Base-by-base conservation (phyloP, 1,140 invertebrate genomes). In the Arctopsyche grandis region DNA sequence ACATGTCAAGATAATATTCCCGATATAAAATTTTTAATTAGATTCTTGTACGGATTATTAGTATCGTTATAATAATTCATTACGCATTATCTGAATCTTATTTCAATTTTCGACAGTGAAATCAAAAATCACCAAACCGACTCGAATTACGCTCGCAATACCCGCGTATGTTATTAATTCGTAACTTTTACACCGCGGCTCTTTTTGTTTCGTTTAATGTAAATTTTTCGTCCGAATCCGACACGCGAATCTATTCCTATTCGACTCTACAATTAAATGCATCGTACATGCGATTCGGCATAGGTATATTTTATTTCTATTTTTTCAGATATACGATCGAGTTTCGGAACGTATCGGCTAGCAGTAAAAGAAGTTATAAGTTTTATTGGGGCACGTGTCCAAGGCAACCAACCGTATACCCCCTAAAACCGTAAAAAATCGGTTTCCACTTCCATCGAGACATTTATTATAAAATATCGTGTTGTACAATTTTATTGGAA, bases 391-490 rank as follows among this genome's bases (percentile, higher is more conserved):
- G 69, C 77, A 78, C 52, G 77, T 73, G 77, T 43, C 75, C 60
- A 66, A 71, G 69, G 77, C 69, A 78, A 78, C 58, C 29, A 38
- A 38, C 38, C 60, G 43, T 60, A 38, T 38, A 78, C 66, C n/a
- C 69, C 43, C 60, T 21, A 66, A 66, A 66, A 76, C 69, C 48
- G 48, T 71, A 78, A 78, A 78, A 78, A 78, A 78, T 78, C 77
- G 69, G 69, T 63, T 76, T 76, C 74, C 74, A 76, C 74, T 69
- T 71, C 66, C 74, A 73, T 38, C 74, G 69, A 46, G 80, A 81
- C 80, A 78, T 81, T 81, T 81, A 81, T 81, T 76, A 77, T 79
- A 78, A 81, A 81, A 81, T 81, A 77, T 81, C 80, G 80, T 81
- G 80, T 79, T 77, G 66, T 73, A 81, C 80, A 79, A 26, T 81